Evolutionary conservation across 2,113 vertebrate genomes (phyloP).

Genomic region (Scalopus aquaticus): DNA sequence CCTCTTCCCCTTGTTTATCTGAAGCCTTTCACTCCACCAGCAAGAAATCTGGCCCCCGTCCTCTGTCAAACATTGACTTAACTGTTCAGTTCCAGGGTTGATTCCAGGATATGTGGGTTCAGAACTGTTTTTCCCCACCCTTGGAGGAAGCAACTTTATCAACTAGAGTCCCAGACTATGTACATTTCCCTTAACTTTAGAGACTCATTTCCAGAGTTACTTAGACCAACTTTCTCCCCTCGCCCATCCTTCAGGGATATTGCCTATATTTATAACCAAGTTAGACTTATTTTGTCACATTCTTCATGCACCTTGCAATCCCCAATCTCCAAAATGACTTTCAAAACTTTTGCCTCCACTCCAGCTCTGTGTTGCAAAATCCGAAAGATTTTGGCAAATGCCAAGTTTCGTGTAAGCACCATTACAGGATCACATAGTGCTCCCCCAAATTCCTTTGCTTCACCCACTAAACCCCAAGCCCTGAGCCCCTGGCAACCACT

Average conservation of each 20-base stretch:
- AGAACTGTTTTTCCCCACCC: neutral
- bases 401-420: neutral
- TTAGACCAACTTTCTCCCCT: neutral
- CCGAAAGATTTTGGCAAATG: neutral
- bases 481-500: neutral
- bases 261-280: neutral
- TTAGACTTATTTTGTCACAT: neutral
- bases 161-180: rapidly evolving
- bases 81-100: neutral
- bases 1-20: neutral
- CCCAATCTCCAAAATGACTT: neutral
- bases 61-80: neutral
- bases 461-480: neutral
- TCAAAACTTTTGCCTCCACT: neutral
- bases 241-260: neutral
- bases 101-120: neutral
- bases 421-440: neutral
- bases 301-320: neutral
- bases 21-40: neutral
- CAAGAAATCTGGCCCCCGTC: neutral
- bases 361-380: neutral
- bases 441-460: neutral
- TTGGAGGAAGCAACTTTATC: neutral
- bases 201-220: neutral
- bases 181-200: neutral